These are phyloP conservation scores for Typhlomys cinereus DNA, from an alignment of 2,113 vertebrate species.

Conservation along the genomic window DNA sequence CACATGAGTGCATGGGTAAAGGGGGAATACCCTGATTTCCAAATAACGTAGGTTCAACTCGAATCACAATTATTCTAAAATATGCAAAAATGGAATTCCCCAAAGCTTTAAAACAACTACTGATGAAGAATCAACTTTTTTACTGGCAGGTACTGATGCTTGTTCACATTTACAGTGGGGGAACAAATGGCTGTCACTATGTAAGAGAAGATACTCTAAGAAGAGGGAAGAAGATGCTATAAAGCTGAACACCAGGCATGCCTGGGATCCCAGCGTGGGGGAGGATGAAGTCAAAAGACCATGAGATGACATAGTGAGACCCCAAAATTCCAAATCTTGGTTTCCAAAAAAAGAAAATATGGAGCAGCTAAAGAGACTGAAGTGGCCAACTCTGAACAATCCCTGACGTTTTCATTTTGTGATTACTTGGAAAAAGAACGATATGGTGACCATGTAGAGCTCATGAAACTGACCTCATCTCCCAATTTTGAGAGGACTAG, in stretches of 20 bases:
- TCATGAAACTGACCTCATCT: not conserved
- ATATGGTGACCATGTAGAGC: not conserved
- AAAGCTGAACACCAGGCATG: not conserved
- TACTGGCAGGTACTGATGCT: not conserved
- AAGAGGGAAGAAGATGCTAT: not conserved
- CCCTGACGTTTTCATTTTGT: not conserved
- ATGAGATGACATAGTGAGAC: not conserved
- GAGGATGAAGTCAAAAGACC: not conserved
- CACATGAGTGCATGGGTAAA: not conserved
- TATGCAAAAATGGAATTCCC: not conserved
- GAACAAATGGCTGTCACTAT: not conserved
- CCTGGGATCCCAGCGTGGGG: not conserved
- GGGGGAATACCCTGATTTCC: not conserved
- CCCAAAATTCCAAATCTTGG: not conserved
- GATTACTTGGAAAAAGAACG: not conserved
- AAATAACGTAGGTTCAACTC: not conserved
- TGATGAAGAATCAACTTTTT: not conserved
- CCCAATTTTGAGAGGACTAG: not conserved
- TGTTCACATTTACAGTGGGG: not conserved
- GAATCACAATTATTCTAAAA: not conserved
- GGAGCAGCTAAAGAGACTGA: not conserved
- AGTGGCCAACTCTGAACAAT: not conserved
- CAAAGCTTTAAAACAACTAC: not conserved
- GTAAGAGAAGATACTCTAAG: not conserved
- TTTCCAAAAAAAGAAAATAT: not conserved